Base-by-base conservation (phyloP, 2,113 vertebrate genomes). In the Alligator sinensis region DNA sequence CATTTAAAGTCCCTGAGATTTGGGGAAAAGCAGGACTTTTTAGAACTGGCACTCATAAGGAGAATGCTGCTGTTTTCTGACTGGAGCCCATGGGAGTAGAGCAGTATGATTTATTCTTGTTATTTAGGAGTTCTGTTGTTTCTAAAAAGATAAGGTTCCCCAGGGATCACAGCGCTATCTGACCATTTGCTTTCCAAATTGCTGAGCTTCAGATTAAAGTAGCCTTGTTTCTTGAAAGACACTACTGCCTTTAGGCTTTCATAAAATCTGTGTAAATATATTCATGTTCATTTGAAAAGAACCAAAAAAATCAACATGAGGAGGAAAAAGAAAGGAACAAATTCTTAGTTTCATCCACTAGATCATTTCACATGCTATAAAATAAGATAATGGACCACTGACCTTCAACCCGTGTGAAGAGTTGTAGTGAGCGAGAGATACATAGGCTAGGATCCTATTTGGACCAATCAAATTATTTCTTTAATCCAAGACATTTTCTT, bases 161-260 rank as follows among this genome's bases (percentile, higher is more conserved):
- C 90, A 4, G 18, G 94, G 96, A 96, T 96, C 89, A 82, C 19
- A 89, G 92, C 79, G 96, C 97, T 97, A 96, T 97, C 96, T 96
- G 94, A 91, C 30, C 88, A 85, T 89, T 93, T 95, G 94, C 96
- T 94, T 97, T 97, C 96, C 94, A 93, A 94, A 95, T 97, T 96
- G 96, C 64, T 96, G 96, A 93, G 96, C 93, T 97, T 96, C 94
- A 91, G 74, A 30, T 79, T 96, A 96, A 97, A 98, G 96, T 95
- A 58, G 90, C 96, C 93, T 97, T 89, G 92, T 97, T 98, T 96
- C 76, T 95, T 11, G 79, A 96, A 97, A 97, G 93, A 92, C 94
- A 94, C 93, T 96, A 92, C 79, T 96, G 92, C 90, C 97, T 97
- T 97, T 97, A 96, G 95, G 95, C 83, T 98, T 98, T 87, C 55